A percentile compares a stretch with the other conserved stretches of the same genome.
Evolutionary conservation across 2,797 vertebrate genomes (phyloP).

Genomic region (Protonibea diacanthus): DNA sequence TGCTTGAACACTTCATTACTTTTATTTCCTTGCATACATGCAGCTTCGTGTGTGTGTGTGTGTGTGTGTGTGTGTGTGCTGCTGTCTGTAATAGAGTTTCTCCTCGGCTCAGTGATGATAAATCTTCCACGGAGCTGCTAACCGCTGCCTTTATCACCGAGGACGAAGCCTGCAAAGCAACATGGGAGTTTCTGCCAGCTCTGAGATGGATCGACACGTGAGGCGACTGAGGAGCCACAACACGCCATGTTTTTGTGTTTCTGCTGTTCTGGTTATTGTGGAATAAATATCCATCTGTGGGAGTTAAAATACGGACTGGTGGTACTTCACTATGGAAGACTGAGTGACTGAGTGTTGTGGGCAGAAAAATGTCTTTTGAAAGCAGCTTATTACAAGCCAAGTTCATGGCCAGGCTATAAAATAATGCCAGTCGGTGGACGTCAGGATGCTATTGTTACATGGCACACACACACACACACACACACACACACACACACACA

Average conservation of each 20-base stretch:
- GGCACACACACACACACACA: too few relatives aligned
- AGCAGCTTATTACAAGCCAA: too few relatives aligned
- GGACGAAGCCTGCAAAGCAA: constrained; percentile 10
- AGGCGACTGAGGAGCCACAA: constrained; percentile 4
- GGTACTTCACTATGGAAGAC: too few relatives aligned
- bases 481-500: constrained; percentile 23
- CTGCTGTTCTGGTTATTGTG: too few relatives aligned
- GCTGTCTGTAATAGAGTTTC: constrained; percentile 12
- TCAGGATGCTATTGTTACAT: too few relatives aligned
- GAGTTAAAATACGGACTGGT: too few relatives aligned
- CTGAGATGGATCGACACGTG: constrained; percentile 12
- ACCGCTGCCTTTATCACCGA: neutral
- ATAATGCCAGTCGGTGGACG: too few relatives aligned
- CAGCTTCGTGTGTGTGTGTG: neutral
- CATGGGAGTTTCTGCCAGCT: constrained; percentile 42
- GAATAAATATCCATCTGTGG: too few relatives aligned
- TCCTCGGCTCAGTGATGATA: constrained; percentile 13
- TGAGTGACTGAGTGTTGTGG: too few relatives aligned
- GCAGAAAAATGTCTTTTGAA: too few relatives aligned
- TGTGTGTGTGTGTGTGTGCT: too few relatives aligned
- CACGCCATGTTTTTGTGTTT: neutral
- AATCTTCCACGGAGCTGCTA: constrained; percentile 13
- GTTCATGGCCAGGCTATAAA: too few relatives aligned
- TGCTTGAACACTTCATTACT: neutral
- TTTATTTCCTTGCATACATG: neutral